These are phyloP conservation scores for Psilanteris sp. DNA, from an alignment of 1,140 invertebrate genomes.

Conservation along the genomic window DNA sequence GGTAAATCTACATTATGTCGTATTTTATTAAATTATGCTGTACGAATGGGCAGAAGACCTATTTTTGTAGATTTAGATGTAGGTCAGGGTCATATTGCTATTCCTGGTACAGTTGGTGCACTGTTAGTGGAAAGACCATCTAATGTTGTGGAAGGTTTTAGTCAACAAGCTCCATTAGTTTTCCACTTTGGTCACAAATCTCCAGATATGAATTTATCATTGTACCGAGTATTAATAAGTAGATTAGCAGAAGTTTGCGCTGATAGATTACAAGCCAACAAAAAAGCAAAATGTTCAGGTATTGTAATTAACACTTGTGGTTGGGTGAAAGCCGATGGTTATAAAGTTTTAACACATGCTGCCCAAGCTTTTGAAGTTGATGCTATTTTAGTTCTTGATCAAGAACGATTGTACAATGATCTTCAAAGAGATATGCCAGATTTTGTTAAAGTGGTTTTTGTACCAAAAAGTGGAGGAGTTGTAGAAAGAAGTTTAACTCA, in stretches of 20 bases:
- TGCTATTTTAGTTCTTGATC: constrained; percentile 96
- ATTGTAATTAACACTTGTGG: constrained; percentile 99
- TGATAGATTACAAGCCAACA: constrained; percentile 91
- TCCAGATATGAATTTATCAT: constrained; percentile 87
- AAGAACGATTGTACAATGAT: constrained; percentile 97
- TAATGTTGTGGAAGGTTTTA: constrained; percentile 95
- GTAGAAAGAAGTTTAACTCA: constrained; percentile 89
- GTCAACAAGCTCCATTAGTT: constrained; percentile 93
- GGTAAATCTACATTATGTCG: constrained; percentile 96
- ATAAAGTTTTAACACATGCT: constrained; percentile 90
- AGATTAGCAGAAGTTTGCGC: constrained; percentile 92
- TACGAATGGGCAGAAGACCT: constrained; percentile 90
- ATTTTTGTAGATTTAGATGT: constrained; percentile 98
- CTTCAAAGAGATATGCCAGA: constrained; percentile 94
- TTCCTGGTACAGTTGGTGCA: constrained; percentile 95
- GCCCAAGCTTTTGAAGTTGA: constrained; percentile 97
- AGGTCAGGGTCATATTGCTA: constrained; percentile 95
- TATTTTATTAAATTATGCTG: constrained; percentile 96
- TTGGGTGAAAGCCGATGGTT: constrained; percentile 96
- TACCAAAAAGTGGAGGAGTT: constrained; percentile 98
- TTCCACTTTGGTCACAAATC: constrained; percentile 96
- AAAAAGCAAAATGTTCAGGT: constrained; percentile 93
- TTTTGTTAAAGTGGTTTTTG: constrained; percentile 93
- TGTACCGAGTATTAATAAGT: constrained; percentile 93
- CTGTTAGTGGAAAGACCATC: constrained; percentile 94